A percentile compares a stretch with the other conserved stretches of the same genome.
Conservation (phyloP, 1,140 invertebrate genomes). For the Hyles euphorbiae region DNA sequence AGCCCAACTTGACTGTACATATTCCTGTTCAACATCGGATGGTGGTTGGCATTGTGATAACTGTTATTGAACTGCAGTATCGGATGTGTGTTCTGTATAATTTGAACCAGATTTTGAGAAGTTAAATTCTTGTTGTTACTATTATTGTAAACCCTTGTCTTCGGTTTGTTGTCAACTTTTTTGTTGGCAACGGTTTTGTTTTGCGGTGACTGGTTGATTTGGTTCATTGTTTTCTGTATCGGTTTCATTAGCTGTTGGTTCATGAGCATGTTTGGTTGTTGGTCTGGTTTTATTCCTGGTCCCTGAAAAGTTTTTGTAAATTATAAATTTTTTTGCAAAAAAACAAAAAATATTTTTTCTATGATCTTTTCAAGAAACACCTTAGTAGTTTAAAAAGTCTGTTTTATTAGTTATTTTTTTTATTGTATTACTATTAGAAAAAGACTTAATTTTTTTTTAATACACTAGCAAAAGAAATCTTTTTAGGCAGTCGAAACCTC, state of each 20-base stretch:
- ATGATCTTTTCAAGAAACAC: not conserved
- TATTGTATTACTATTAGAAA: no score
- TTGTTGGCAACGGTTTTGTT: constrained; percentile 23
- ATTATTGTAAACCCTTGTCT: constrained; percentile 52
- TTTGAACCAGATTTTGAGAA: constrained; percentile 68
- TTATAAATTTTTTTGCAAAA: not conserved
- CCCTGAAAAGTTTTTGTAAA: constrained; percentile 24
- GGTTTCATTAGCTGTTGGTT: constrained; percentile 22
- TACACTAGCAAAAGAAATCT: no score
- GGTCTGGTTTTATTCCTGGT: constrained; percentile 14
- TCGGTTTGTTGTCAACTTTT: constrained; percentile 34
- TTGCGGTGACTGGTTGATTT: constrained; percentile 27
- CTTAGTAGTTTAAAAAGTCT: no score
- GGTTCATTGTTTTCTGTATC: constrained; percentile 12
- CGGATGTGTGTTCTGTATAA: constrained; percentile 78
- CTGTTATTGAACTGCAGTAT: constrained; percentile 68
- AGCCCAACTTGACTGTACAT: constrained; percentile 44
- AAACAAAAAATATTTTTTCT: not conserved
- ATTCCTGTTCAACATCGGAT: constrained; percentile 52
- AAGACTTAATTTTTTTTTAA: no score
- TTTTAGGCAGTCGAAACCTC: no score
- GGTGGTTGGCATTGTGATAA: constrained; percentile 62
- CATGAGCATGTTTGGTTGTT: constrained; percentile 11
- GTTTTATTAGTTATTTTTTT: no score
- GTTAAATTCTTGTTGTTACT: constrained; percentile 52